Conservation (phyloP, 2,888 invertebrate species). For the Yponomeuta sedellus region DNA sequence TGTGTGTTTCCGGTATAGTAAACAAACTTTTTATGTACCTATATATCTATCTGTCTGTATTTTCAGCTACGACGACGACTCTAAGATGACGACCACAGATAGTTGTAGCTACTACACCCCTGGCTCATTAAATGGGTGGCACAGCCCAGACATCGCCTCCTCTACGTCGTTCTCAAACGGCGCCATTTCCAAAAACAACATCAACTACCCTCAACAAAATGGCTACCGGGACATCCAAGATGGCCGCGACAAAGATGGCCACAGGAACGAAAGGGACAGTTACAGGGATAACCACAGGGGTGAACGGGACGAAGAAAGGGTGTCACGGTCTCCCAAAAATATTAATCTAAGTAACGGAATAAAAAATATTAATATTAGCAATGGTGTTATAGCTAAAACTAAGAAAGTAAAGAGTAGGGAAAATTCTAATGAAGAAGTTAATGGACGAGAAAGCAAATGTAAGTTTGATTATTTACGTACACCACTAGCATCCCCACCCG, state of each 20-base stretch:
- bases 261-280: conserved; percentile 15
- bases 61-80: conserved; percentile 72
- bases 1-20: too few relatives aligned
- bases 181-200: conserved; percentile 58
- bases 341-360: conserved; percentile 63
- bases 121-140: conserved; percentile 77
- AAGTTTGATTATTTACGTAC: conserved; percentile 17
- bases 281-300: conserved; percentile 19
- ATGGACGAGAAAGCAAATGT: conserved; percentile 62
- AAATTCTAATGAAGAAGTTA: conserved; percentile 57
- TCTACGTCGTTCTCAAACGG: conserved; percentile 61
- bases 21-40: too few relatives aligned
- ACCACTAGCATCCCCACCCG: neutral
- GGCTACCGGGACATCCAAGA: conserved; percentile 53
- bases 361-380: conserved; percentile 63
- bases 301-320: conserved; percentile 38
- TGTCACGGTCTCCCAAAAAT: conserved; percentile 58
- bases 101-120: conserved; percentile 74
- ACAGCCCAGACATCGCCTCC: conserved; percentile 56
- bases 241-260: conserved; percentile 36
- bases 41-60: too few relatives aligned
- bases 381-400: conserved; percentile 55
- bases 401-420: conserved; percentile 47
- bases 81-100: conserved; percentile 78
- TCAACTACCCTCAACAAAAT: conserved; percentile 45